Evolutionary conservation across 2,797 vertebrate species (phyloP).

Genomic region (Muraenolepis orangiensis): DNA sequence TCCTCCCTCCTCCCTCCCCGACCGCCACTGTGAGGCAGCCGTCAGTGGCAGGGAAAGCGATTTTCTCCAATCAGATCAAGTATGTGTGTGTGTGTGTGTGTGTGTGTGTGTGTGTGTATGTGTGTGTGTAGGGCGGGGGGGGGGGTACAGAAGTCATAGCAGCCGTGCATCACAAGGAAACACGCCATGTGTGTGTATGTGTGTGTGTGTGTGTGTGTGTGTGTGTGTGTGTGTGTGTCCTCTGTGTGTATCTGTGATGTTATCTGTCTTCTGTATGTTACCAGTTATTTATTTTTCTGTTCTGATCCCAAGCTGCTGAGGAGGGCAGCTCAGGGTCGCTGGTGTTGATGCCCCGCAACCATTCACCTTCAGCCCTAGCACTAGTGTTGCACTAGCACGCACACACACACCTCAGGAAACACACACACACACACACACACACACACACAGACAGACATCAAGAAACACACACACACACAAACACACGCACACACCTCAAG

Average conservation of each 20-base stretch:
- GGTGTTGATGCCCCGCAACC: constrained; percentile 36
- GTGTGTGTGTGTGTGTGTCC: not conserved
- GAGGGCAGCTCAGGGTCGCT: constrained; percentile 52
- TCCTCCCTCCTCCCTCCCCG: too few species aligned
- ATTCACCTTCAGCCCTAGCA: constrained; percentile 39
- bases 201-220: constrained; percentile 17
- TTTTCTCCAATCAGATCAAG: constrained; percentile 64
- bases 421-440: not conserved
- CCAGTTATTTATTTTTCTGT: constrained; percentile 5
- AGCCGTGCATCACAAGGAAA: constrained; percentile 15
- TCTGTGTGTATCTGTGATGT: constrained; percentile 42
- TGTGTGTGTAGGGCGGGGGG: not conserved
- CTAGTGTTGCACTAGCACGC: constrained; percentile 34
- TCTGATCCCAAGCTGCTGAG: constrained; percentile 50
- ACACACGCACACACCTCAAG: not conserved
- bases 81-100: constrained; percentile 1
- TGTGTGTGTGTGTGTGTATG: not conserved
- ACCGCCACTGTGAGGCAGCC: too few species aligned
- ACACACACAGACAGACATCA: constrained; percentile 6
- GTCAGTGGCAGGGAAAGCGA: too few species aligned
- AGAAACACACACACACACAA: constrained; percentile 1
- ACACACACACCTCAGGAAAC: constrained; percentile 7
- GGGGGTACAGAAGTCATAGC: constrained; percentile 37
- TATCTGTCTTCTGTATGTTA: constrained; percentile 59
- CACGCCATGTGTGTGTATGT: constrained; percentile 19